phyloP scores from a whole-genome alignment of 2,888 invertebrate species.

The Aradus depressus region DNA sequence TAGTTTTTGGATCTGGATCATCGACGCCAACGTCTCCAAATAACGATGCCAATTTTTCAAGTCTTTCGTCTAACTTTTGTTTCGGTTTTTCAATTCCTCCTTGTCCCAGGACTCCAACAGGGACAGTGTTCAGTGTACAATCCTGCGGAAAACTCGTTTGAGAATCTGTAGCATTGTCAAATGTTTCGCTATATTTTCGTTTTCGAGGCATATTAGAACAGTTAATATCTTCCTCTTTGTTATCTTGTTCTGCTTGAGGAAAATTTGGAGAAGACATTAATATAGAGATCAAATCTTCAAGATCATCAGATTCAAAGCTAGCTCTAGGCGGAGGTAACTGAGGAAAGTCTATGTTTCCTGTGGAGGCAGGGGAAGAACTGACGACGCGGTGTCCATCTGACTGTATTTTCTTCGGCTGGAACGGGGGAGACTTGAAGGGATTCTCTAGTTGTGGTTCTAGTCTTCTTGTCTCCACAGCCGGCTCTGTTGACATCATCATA shows the following conservation, averaged over 20 bases:
- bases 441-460: too few relatives aligned
- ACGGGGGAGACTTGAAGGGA: too few relatives aligned
- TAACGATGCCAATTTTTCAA: constrained; percentile 1
- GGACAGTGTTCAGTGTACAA: too few relatives aligned
- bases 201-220: constrained; percentile 5
- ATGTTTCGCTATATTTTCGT: constrained; percentile 4
- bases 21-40: constrained; percentile 13
- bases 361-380: too few relatives aligned
- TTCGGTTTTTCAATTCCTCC: neutral
- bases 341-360: too few relatives aligned
- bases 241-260: constrained; percentile 1
- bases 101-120: too few relatives aligned
- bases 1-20: constrained; percentile 4
- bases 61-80: constrained; percentile 10
- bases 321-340: too few relatives aligned
- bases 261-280: constrained; percentile 17
- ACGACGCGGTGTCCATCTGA: too few relatives aligned
- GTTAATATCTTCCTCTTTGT: neutral
- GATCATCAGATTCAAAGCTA: too few relatives aligned
- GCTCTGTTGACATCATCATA: too few relatives aligned
- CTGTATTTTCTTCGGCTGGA: too few relatives aligned
- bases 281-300: constrained; percentile 22
- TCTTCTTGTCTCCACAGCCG: too few relatives aligned
- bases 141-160: neutral
- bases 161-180: neutral